These are phyloP conservation scores for Busseola fusca DNA, from an alignment of 2,888 invertebrate species.

Conservation along the genomic window DNA sequence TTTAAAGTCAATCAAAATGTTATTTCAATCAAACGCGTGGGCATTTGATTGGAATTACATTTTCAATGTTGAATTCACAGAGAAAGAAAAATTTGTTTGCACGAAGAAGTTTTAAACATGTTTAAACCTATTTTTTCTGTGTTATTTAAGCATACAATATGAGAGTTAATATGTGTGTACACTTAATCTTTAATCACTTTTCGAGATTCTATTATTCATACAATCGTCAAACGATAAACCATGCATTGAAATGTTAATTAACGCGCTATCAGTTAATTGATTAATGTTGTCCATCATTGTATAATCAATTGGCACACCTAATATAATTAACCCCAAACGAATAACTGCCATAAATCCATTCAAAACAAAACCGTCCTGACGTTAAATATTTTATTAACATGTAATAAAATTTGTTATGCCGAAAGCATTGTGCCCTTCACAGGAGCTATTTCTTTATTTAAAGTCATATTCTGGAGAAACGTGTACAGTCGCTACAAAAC, in stretches of 20 bases:
- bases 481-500: conserved; percentile 73
- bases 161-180: background rate
- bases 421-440: conserved; percentile 50
- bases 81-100: background rate
- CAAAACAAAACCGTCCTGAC: conserved; percentile 34
- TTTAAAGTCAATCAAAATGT: too few relatives aligned
- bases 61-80: conserved; percentile 10
- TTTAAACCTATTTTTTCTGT: background rate
- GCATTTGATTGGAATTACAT: conserved; percentile 22
- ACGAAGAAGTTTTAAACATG: background rate
- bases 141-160: background rate
- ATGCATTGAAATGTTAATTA: conserved; percentile 34
- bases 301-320: conserved; percentile 45
- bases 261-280: conserved; percentile 41
- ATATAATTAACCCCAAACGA: conserved; percentile 40
- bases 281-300: conserved; percentile 33
- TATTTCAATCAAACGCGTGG: too few relatives aligned
- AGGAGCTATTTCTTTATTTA: conserved; percentile 64
- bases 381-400: conserved; percentile 55
- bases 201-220: conserved; percentile 21
- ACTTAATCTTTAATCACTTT: background rate
- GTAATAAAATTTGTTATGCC: conserved; percentile 59
- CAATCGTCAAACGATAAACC: conserved; percentile 27
- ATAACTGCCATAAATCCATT: conserved; percentile 33
- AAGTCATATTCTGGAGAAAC: conserved; percentile 70